A percentile compares a stretch with the other conserved stretches of the same genome.
phyloP scores from a whole-genome alignment of 2,888 invertebrate genomes.

The Diloba caeruleocephala region DNA sequence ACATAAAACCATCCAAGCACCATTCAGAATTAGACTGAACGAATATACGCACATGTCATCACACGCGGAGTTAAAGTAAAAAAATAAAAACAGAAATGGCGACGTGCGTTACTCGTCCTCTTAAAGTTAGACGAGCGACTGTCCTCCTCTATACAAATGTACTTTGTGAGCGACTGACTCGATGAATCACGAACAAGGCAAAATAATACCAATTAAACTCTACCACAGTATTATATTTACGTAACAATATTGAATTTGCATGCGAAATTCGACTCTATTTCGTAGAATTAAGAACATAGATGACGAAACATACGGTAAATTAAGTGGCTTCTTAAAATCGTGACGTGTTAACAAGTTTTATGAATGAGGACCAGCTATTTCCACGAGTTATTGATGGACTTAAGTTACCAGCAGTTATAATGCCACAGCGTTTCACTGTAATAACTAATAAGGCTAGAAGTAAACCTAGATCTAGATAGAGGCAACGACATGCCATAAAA shows the following conservation, averaged over 20 bases:
- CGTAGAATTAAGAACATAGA: conserved; percentile 47
- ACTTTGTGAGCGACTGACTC: too few species aligned
- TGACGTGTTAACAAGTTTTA: conserved; percentile 68
- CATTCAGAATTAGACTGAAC: conserved; percentile 65
- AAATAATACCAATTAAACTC: conserved; percentile 84
- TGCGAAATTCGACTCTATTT: conserved; percentile 64
- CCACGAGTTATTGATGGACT: conserved; percentile 23
- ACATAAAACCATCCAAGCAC: conserved; percentile 56
- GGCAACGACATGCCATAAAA: conserved; percentile 22
- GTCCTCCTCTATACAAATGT: too few species aligned
- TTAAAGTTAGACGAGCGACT: conserved; percentile 65
- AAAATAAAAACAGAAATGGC: conserved; percentile 63
- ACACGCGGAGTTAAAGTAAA: conserved; percentile 67
- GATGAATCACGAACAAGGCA: conserved; percentile 84
- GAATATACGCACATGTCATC: conserved; percentile 64
- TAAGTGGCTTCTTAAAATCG: conserved; percentile 54
- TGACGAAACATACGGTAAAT: conserved; percentile 38
- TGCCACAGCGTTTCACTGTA: conserved; percentile 15
- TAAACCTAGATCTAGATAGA: conserved; percentile 20
- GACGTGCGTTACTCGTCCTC: conserved; percentile 71
- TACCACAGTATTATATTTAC: conserved; percentile 65
- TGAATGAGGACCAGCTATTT: conserved; percentile 60
- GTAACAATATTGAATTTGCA: conserved; percentile 63
- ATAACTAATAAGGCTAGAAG: conserved; percentile 21
- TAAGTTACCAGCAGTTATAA: conserved; percentile 18